Evolutionary conservation across 1,140 invertebrate genomes (phyloP).

Genomic region (Drosophila parabipectinata): DNA sequence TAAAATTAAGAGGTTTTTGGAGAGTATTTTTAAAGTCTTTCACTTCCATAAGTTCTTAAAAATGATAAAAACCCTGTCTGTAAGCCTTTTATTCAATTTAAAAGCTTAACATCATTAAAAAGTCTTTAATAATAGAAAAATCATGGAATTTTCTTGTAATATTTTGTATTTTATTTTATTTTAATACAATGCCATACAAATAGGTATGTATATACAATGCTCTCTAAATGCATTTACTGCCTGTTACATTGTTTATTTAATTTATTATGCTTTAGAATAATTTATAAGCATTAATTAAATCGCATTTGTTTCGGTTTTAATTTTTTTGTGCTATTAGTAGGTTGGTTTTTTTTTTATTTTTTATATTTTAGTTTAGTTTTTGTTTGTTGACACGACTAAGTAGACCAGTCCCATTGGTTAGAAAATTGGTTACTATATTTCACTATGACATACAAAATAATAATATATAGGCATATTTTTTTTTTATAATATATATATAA

Average conservation of each 20-base stretch:
- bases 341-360: slow-evolving; percentile 7
- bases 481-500: slow-evolving; percentile 25
- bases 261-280: slow-evolving; percentile 49
- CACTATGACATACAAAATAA: slow-evolving; percentile 63
- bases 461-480: slow-evolving; percentile 42
- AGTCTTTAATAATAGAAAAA: no score
- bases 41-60: no score
- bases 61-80: no score
- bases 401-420: slow-evolving; percentile 82
- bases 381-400: slow-evolving; percentile 72
- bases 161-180: slow-evolving; percentile 35
- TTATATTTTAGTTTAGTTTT: slow-evolving; percentile 28
- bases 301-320: neutral
- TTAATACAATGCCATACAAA: slow-evolving; percentile 49
- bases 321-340: slow-evolving; percentile 41
- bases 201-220: slow-evolving; percentile 30
- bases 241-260: slow-evolving; percentile 12
- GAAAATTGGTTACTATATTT: slow-evolving; percentile 79
- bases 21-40: neutral
- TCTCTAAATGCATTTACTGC: slow-evolving; percentile 30
- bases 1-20: neutral
- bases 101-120: no score
- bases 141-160: neutral
- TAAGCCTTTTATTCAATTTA: no score
- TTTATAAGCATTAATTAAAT: slow-evolving; percentile 65